Evolutionary conservation across 2,113 vertebrate genomes (phyloP), one percentile per base, ranked within the genome.

Genomic region (Geococcyx californianus): DNA sequence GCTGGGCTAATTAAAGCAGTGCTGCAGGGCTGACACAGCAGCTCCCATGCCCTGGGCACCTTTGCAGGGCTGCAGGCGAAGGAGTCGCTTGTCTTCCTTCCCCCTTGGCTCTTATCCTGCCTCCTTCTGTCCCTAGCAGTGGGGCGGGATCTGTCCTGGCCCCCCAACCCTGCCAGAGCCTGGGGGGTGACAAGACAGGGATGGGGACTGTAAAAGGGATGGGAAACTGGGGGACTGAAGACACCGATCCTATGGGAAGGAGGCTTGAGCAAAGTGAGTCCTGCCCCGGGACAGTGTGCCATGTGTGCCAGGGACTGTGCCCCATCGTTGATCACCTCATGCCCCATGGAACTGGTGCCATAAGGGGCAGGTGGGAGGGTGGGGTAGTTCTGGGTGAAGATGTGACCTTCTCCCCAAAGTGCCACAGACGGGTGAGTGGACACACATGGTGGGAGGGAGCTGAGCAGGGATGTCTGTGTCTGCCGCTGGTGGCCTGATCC

Each of bases 1-100:
- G 85, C 89, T 91, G 95, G 89, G 94, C 94, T 96, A 96, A 96
- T 96, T 97, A 97, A 94, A 96, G 88, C 4, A 16, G 76, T 89
- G 84, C 95, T 89, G 40, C 45, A 8, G 76, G 92, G 81, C 78
- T 95, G 77, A 45, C 83, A 87, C 9, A 3, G 66, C 36, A 4
- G 80, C 90, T 91, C 95, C 89, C 86, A 89, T 25, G 52, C 73
- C 67, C 82, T 1, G 0, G 64, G 69, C 21, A 31, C 73, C 49
- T 83, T 49, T 2, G 7, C 5, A 0, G 36, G 26, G 56, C 63
- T 40, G 6, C 55, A 62, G 31, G 49, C 4, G 0, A 84, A 68
- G 59, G 36, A 77, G 47, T 33, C 29, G 3, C 66, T 67, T 6
- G 4, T 90, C 85, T 83, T 84, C 51, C 52, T 69, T 25, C 38